Conservation (phyloP, 2,797 vertebrate species). For the Pseudocheirus occidentalis region DNA sequence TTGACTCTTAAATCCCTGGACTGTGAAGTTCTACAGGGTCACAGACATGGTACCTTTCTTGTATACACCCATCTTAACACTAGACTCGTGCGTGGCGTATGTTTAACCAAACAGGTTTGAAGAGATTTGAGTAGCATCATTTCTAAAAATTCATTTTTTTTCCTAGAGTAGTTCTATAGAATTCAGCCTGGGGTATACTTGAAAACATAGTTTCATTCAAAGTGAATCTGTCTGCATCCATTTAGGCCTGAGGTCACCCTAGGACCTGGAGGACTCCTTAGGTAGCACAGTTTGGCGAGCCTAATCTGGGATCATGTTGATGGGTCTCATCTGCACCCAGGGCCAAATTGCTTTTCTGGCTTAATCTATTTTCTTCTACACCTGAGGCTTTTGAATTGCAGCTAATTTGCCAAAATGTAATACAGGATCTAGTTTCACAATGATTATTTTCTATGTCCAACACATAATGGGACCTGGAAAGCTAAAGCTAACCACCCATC, state of each 20-base stretch:
- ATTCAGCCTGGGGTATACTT: background rate
- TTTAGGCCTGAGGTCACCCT: background rate
- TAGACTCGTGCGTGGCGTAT: background rate
- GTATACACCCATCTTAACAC: background rate
- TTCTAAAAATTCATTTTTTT: background rate
- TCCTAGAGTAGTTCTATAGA: background rate
- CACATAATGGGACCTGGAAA: background rate
- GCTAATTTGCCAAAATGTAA: constrained; percentile 10
- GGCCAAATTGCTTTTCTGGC: background rate
- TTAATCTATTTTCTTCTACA: background rate
- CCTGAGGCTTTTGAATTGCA: background rate
- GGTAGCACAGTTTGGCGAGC: background rate
- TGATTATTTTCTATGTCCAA: background rate
- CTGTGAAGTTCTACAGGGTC: background rate
- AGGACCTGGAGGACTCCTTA: background rate
- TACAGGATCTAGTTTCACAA: background rate
- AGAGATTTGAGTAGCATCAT: background rate
- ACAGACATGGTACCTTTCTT: background rate
- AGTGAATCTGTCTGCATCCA: background rate
- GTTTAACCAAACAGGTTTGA: background rate
- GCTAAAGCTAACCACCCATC: constrained; percentile 12
- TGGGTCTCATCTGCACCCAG: background rate
- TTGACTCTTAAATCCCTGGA: background rate
- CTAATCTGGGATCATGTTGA: background rate
- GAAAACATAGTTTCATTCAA: background rate